Evolutionary conservation across 2,797 vertebrate species (phyloP), one percentile per base, ranked within the genome.

Genomic region (Botia almorhae): DNA sequence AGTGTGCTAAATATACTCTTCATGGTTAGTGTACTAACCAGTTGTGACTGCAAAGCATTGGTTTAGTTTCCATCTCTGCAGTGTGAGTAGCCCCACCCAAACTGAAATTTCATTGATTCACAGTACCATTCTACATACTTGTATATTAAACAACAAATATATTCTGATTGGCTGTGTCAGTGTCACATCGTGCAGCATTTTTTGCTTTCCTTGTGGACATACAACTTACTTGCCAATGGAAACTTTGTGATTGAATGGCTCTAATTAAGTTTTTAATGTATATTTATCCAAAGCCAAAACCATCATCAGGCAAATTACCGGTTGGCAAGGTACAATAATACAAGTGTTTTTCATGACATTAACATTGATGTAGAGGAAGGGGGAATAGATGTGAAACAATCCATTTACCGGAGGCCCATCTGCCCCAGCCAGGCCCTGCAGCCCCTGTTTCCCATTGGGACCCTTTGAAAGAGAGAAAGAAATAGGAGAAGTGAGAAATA

Each of bases 331-430:
- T 43, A 17, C 3, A 36, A 60, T 14, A 53, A 58, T 16, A 23
- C 51, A 69, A 60, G 4, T 29, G 10, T 16, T 33, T 48, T 21
- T 19, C 10, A 16, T 74, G 6, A 70, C 10, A 21, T 29, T 65
- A 71, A 64, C 6, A 63, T 1, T 46, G 17, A 81, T 77, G 74
- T 53, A 75, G 70, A 29, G 0, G 0, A 29, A 23, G 43, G 39
- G 58, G 0, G 2, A n/a, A 70, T 14, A 21, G 46, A 67, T 63
- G 12, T 55, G 19, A 55, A 13, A 46, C 67, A 48, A 16, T 29
- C 55, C 82, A 94, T 97, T 96, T 90, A 99, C 98, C 68, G 97
- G 96, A 88, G 97, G 97, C 0, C 98, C 97, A 81, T 99, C 98
- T 67, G 98, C 93, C 82, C 98, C 98, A 33, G 90, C 71, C 81